A percentile compares a stretch with the other conserved stretches of the same genome.
Conservation (phyloP, 2,113 vertebrate species). For the Phasianus colchicus region DNA sequence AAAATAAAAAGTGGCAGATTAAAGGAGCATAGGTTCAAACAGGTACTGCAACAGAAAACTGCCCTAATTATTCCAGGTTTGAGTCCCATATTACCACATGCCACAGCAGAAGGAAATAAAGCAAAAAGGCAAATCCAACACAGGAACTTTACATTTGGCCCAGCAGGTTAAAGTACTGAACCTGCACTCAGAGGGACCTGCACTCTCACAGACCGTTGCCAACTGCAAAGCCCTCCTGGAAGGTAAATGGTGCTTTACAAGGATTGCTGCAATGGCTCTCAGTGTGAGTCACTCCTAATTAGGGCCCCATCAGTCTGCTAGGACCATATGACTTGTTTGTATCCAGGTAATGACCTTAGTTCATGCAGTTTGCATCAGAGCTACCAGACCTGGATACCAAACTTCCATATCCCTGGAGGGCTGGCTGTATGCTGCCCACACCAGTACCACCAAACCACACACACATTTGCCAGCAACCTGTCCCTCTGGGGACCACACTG, state of each 20-base stretch:
- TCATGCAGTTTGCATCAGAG: not conserved
- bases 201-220: accelerated
- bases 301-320: not conserved
- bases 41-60: not conserved
- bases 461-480: accelerated
- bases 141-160: not conserved
- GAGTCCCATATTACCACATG: not conserved
- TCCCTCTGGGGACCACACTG: not conserved
- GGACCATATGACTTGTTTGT: not conserved
- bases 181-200: not conserved
- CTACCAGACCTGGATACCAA: not conserved
- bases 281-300: not conserved
- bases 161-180: not conserved
- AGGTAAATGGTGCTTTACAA: not conserved
- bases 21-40: not conserved
- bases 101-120: not conserved
- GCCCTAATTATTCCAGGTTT: not conserved
- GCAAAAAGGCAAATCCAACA: not conserved
- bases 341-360: not conserved
- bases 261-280: not conserved
- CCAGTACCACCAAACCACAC: not conserved
- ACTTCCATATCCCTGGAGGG: not conserved
- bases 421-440: accelerated
- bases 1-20: not conserved
- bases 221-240: not conserved